Evolutionary conservation across 1,140 invertebrate species (phyloP), one percentile per base, ranked within the genome.

Genomic region (Drosophila insularis): DNA sequence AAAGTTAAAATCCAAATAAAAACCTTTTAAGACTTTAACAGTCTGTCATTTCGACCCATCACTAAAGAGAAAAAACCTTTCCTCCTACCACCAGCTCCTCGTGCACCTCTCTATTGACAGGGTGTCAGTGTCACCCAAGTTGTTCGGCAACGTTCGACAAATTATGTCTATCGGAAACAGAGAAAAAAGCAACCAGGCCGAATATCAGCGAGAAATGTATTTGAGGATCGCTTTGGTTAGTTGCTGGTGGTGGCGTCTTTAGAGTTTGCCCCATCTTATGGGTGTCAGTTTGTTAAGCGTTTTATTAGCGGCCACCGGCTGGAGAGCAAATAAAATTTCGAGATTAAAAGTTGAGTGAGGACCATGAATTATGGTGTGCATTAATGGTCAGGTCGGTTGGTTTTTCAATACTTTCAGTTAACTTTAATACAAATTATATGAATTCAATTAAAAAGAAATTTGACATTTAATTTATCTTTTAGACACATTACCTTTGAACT

Each of bases 361-460:
- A 8, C 74, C 66, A 66, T 84, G 81, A 84, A 81, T 84, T 84
- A 84, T 84, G 70, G 81, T 56, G 23, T 84, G 78, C 81, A 84
- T 84, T 84, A 84, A 84, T 63, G 77, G 17, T 0, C 6, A 8
- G n/a, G n/a, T n/a, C n/a, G n/a, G n/a, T 17, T 19, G 14, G 8
- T 4, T 13, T 58, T 58, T 17, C 8, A 10, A 35, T 55, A 55
- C n/a, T 32, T 32, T 31, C 54, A n/a, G 23, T 35, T 32, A 32
- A n/a, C 3, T 10, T 31, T 17, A 11, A 11, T 35, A 35, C 5
- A 56, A 56, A 55, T 32, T 35, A 14, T 1, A 11, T 35, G 8
- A 13, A 62, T 39, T 35, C 14, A 40, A 73, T 74, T 56, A 74
- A 62, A 73, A 69, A 68, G 39, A 62, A 7, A 58, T 14, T 13